These are phyloP conservation scores for Anthopleura xanthogrammica DNA, from an alignment of 92 coral and sea anemone genomes.

Conservation along the genomic window DNA sequence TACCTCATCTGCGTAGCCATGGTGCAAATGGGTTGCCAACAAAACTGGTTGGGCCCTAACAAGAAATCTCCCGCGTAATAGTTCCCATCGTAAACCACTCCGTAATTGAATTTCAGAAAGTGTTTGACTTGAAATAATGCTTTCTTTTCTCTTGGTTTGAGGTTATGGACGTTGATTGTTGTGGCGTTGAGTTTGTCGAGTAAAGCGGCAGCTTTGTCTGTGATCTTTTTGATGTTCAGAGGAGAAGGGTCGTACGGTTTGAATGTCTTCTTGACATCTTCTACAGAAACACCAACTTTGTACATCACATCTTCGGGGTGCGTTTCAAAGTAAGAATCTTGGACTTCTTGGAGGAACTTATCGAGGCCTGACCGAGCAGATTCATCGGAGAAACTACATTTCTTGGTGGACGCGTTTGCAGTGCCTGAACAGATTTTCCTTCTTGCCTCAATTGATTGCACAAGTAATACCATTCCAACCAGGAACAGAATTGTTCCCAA, in stretches of 20 bases:
- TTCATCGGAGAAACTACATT: constrained; percentile 32
- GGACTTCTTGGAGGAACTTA: constrained; percentile 64
- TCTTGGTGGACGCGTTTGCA: no score
- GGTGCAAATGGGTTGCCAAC: constrained; percentile 71
- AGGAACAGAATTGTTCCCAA: constrained; percentile 33
- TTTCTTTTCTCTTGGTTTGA: constrained; percentile 75
- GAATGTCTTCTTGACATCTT: constrained; percentile 52
- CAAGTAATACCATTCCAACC: no score
- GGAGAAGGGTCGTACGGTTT: constrained; percentile 73
- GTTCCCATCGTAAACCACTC: constrained; percentile 55
- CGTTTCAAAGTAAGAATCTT: constrained; percentile 57
- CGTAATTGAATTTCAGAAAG: constrained; percentile 54
- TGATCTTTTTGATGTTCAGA: constrained; percentile 46
- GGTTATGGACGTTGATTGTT: constrained; percentile 32
- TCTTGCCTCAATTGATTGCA: no score
- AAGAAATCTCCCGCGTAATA: constrained; percentile 78
- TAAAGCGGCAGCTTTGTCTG: constrained; percentile 58
- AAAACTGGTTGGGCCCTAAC: constrained; percentile 73
- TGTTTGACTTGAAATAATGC: constrained; percentile 70
- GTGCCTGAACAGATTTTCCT: no score
- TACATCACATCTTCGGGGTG: constrained; percentile 54
- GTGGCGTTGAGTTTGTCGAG: constrained; percentile 43
- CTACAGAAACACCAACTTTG: constrained; percentile 45
- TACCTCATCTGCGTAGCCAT: constrained; percentile 31
- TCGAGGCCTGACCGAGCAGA: constrained; percentile 66